A percentile compares a stretch with the other conserved stretches of the same genome.
These are phyloP conservation scores for Panonychus citri DNA, from an alignment of 1,140 invertebrate genomes.

Conservation along the genomic window DNA sequence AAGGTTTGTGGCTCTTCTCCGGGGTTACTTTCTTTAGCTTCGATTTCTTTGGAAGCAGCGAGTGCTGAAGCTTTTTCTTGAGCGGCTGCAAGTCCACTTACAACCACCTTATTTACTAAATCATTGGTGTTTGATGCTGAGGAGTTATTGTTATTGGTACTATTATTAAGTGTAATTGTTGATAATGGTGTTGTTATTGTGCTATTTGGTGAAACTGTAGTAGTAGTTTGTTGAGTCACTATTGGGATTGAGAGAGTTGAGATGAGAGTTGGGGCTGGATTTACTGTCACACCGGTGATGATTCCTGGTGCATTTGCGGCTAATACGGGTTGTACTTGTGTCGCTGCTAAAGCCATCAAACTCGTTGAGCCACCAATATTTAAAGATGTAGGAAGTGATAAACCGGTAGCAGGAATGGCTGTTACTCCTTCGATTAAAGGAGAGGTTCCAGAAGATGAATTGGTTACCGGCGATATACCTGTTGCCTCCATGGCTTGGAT, in stretches of 20 bases:
- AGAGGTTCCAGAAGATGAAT: conserved; percentile 17
- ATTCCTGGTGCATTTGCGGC: conserved; percentile 17
- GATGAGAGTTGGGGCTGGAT: conserved; percentile 29
- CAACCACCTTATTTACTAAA: background rate
- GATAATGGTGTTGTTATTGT: too few species aligned
- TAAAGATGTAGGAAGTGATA: conserved; percentile 33
- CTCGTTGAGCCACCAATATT: conserved; percentile 16
- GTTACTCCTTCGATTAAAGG: conserved; percentile 5
- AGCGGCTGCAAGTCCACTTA: background rate
- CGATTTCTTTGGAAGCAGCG: background rate
- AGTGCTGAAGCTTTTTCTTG: background rate
- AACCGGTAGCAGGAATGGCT: conserved; percentile 30
- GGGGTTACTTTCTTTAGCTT: conserved; percentile 1
- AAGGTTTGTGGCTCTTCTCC: conserved; percentile 57
- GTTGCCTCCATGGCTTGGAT: conserved; percentile 93
- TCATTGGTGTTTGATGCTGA: background rate
- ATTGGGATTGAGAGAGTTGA: conserved; percentile 12
- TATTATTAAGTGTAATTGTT: too few species aligned
- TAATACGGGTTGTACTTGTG: conserved; percentile 16
- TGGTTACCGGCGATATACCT: conserved; percentile 28
- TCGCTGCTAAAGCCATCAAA: conserved; percentile 6
- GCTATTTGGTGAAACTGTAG: too few species aligned
- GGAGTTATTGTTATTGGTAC: too few species aligned
- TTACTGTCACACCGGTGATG: conserved; percentile 15
- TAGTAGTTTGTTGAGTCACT: background rate